Conservation (phyloP, 2,888 invertebrate species). For the Eristalis pertinax region DNA sequence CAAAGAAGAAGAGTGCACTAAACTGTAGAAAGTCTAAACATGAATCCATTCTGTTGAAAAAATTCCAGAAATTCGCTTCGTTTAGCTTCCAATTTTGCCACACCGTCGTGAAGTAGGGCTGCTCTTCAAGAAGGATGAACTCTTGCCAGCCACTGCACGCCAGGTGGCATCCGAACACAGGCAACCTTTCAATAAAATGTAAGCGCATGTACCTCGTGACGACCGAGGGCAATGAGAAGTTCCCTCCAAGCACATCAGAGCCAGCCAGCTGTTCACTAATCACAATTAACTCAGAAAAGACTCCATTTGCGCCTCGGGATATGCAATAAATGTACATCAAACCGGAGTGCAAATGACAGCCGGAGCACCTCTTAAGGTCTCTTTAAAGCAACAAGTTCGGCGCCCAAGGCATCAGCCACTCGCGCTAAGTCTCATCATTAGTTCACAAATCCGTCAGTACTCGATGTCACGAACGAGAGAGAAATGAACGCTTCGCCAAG, state of each 20-base stretch:
- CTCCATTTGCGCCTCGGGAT: background rate
- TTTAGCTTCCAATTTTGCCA: no score
- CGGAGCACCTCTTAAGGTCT: background rate
- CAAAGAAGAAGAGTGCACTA: no score
- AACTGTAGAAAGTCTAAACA: no score
- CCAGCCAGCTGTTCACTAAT: background rate
- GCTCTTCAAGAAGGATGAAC: no score
- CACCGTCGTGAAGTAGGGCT: no score
- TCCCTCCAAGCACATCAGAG: background rate
- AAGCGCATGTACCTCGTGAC: no score
- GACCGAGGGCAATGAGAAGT: background rate
- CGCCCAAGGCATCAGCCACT: slow-evolving; percentile 1
- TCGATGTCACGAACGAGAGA: slow-evolving; percentile 27
- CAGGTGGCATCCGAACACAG: no score
- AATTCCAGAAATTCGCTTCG: no score
- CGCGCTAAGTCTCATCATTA: slow-evolving; percentile 49
- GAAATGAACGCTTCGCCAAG: slow-evolving; percentile 9
- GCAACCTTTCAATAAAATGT: no score
- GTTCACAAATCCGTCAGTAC: slow-evolving; percentile 40
- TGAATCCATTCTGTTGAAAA: no score
- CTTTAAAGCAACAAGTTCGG: slow-evolving; percentile 1
- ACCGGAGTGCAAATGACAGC: background rate
- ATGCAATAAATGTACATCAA: background rate
- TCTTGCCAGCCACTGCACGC: no score
- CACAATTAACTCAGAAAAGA: background rate